Evolutionary conservation across 1,140 invertebrate genomes (phyloP), one percentile per base, ranked within the genome.

Genomic region (Agrilus planipennis): DNA sequence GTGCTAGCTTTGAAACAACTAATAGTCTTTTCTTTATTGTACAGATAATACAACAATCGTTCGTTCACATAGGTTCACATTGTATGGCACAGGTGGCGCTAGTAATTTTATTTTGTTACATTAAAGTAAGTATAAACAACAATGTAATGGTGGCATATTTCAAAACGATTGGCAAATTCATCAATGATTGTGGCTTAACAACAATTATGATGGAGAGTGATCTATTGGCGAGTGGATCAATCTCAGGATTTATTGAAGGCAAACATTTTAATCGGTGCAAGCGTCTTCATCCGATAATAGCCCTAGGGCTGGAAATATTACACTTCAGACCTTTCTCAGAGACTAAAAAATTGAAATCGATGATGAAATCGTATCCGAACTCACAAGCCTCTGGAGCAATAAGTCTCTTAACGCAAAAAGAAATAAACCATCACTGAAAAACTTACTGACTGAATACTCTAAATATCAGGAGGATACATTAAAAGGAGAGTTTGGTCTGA

Each of bases 221-320:
- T 34, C 45, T 69, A 6, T 15, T 69, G 5, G 64, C 64, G 27
- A 50, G 12, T 41, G 66, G 66, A 9, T 68, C 66, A n/a, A 39
- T 70, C 1, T 55, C 57, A 32, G 49, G 58, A 28, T 63, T 69
- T 55, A 22, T 67, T n/a, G 39, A 34, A 2, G 62, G 62, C 4
- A 66, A 63, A 51, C 61, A 69, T 50, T 70, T 60, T 42, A 70
- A 67, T 44, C 28, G 68, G 11, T 69, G 65, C 34, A 71, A 68
- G 46, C 45, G 58, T 19, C 27, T 70, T 2, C 63, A 69, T 54
- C 60, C 63, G 14, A 28, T 69, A 5, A 20, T 68, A 1, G 39
- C 61, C 34, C 11, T 64, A 18, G 63, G 47, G 18, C 45, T 69
- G 21, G 42, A 63, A 56, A 60, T 62, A 30, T 34, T 67, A 23